These are phyloP conservation scores for Actias luna DNA, from an alignment of 2,888 invertebrate genomes.

Conservation along the genomic window DNA sequence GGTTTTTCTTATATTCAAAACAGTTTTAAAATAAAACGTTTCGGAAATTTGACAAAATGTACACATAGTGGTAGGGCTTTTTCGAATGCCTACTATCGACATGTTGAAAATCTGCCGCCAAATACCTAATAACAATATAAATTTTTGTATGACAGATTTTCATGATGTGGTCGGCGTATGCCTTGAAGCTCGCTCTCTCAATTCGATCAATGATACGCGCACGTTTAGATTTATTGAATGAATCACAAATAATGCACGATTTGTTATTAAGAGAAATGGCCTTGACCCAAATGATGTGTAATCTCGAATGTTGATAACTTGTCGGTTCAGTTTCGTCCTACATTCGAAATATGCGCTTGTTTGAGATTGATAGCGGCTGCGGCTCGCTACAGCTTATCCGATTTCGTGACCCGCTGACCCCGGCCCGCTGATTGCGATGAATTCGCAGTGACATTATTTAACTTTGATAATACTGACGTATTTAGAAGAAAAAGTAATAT, in stretches of 20 bases:
- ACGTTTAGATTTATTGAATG: constrained; percentile 3
- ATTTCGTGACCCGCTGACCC: constrained; percentile 25
- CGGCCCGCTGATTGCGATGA: constrained; percentile 1
- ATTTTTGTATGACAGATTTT: not conserved
- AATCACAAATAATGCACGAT: constrained; percentile 2
- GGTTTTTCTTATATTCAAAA: too few relatives aligned
- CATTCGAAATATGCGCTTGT: constrained; percentile 23
- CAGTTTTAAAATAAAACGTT: too few relatives aligned
- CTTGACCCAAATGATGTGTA: constrained; percentile 30
- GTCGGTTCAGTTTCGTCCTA: not conserved
- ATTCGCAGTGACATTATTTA: constrained; percentile 3
- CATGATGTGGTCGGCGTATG: not conserved
- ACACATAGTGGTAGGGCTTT: too few relatives aligned
- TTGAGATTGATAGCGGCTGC: constrained; percentile 22
- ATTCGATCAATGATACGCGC: not conserved
- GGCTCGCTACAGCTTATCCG: constrained; percentile 27
- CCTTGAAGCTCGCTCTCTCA: not conserved
- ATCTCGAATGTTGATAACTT: not conserved
- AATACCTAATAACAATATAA: not conserved
- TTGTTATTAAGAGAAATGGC: constrained; percentile 23
- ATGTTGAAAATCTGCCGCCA: too few relatives aligned
- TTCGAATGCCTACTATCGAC: too few relatives aligned
- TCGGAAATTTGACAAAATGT: too few relatives aligned
- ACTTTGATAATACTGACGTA: not conserved
- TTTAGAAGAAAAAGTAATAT: not conserved